phyloP scores from a whole-genome alignment of 2,113 vertebrate genomes.

The Indicator indicator region DNA sequence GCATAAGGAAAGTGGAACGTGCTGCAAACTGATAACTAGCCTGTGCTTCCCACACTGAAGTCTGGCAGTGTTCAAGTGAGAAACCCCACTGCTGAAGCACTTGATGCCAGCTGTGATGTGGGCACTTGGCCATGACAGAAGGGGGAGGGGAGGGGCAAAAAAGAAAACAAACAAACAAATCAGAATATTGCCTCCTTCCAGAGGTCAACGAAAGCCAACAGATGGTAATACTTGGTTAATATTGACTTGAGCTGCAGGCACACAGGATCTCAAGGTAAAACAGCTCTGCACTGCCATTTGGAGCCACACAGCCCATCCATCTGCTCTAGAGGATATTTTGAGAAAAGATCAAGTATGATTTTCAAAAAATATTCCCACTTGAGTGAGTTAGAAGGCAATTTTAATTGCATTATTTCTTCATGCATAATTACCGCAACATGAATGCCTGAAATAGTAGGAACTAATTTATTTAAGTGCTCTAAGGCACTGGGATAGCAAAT shows the following conservation, averaged over 20 bases:
- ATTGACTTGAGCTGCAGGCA: slow-evolving; percentile 9
- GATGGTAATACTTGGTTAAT: slow-evolving; percentile 21
- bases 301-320: neutral
- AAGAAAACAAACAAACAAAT: neutral
- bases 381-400: slow-evolving; percentile 33
- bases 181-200: neutral
- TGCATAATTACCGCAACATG: slow-evolving; percentile 62
- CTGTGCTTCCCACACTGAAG: neutral
- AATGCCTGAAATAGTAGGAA: slow-evolving; percentile 55
- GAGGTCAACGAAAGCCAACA: slow-evolving; percentile 42
- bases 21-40: neutral
- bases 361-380: neutral
- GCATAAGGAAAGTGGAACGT: neutral
- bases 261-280: neutral
- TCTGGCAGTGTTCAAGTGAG: neutral
- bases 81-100: slow-evolving; percentile 2
- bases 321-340: slow-evolving; percentile 39
- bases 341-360: slow-evolving; percentile 30
- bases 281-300: neutral
- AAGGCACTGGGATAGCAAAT: slow-evolving; percentile 58
- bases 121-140: neutral
- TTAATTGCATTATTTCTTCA: slow-evolving; percentile 63
- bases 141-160: too few relatives aligned
- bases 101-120: neutral
- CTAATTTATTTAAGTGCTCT: slow-evolving; percentile 67